Evolutionary conservation across 2,797 vertebrate genomes (phyloP).

Genomic region (Enteromius treurensis): DNA sequence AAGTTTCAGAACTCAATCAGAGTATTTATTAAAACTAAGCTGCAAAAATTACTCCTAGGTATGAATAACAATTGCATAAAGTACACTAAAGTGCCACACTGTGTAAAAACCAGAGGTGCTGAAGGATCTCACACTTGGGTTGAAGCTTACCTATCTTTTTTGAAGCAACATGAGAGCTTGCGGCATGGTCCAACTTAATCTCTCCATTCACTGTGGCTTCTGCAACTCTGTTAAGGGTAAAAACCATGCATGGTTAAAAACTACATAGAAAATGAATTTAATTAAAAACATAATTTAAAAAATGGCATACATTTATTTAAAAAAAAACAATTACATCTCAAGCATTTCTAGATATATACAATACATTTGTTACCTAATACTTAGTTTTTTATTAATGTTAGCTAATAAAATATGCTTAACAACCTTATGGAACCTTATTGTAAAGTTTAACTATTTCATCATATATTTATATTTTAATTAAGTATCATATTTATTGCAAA

Average conservation of each 20-base stretch:
- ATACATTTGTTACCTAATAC: neutral
- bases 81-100: neutral
- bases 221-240: conserved; percentile 65
- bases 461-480: neutral
- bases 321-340: too few species aligned
- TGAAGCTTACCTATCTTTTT: conserved; percentile 24
- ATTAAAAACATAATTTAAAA: too few species aligned
- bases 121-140: neutral
- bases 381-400: neutral
- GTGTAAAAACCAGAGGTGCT: neutral
- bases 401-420: neutral
- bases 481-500: neutral
- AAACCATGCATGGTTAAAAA: conserved; percentile 54
- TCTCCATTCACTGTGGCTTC: conserved; percentile 52
- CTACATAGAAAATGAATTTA: too few species aligned
- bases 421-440: neutral
- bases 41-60: neutral
- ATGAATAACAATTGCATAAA: neutral
- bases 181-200: neutral
- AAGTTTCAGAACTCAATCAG: neutral
- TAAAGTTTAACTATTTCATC: neutral
- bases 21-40: conserved; percentile 12
- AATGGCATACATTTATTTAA: too few species aligned
- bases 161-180: neutral
- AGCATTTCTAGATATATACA: neutral